These are phyloP conservation scores for Flabesymbios commensalis DNA, from an alignment of 2,888 invertebrate genomes.

Conservation along the genomic window DNA sequence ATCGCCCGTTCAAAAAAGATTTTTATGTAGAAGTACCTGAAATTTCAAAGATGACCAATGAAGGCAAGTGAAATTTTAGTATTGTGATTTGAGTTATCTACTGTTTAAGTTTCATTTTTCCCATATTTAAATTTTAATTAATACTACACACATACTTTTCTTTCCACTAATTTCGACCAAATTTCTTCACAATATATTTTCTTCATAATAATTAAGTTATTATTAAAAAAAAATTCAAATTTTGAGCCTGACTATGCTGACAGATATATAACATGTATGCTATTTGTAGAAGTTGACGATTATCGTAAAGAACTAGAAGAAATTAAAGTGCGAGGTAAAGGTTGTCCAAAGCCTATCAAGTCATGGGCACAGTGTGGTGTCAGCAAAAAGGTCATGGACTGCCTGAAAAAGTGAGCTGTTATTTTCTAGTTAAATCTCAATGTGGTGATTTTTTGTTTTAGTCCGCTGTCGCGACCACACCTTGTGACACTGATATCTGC, in stretches of 20 bases:
- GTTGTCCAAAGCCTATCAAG: constrained; percentile 91
- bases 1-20: constrained; percentile 86
- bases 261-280: too few relatives aligned
- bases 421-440: too few relatives aligned
- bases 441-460: too few relatives aligned
- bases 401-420: constrained; percentile 76
- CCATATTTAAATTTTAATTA: not conserved
- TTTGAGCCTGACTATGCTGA: not conserved
- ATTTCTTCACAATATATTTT: too few relatives aligned
- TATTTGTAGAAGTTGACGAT: constrained; percentile 61
- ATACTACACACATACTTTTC: not conserved
- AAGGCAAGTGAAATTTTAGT: constrained; percentile 60
- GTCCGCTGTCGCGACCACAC: too few relatives aligned
- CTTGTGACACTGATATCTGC: too few relatives aligned
- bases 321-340: constrained; percentile 93
- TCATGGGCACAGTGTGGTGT: constrained; percentile 99
- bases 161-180: too few relatives aligned
- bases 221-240: not conserved
- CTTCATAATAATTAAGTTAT: too few relatives aligned
- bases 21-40: constrained; percentile 99
- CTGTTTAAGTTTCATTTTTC: not conserved
- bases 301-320: constrained; percentile 81
- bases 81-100: not conserved
- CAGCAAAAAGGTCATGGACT: constrained; percentile 91
- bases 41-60: constrained; percentile 84